These are phyloP conservation scores for Phenganax subtilis DNA, from an alignment of 92 coral and sea anemone genomes.

Conservation along the genomic window DNA sequence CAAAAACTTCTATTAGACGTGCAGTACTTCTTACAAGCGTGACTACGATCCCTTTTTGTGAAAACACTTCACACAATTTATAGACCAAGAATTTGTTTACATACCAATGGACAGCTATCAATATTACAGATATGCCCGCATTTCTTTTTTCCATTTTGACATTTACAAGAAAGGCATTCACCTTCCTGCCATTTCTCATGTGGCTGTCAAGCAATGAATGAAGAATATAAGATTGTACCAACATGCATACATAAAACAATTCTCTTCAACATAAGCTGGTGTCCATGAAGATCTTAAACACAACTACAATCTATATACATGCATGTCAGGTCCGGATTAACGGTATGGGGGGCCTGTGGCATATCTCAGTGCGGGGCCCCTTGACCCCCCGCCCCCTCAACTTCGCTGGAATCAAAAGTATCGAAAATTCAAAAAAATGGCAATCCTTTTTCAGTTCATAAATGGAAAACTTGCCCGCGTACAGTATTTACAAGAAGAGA, in stretches of 20 bases:
- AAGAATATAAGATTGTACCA: background rate
- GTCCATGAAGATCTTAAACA: background rate
- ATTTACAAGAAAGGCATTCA: slow-evolving; percentile 58
- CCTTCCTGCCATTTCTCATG: slow-evolving; percentile 57
- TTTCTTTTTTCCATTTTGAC: slow-evolving; percentile 51
- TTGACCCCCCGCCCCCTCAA: too few relatives aligned
- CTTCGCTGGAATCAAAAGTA: too few relatives aligned
- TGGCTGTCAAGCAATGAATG: slow-evolving; percentile 36
- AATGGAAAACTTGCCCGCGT: too few relatives aligned
- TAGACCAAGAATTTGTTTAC: background rate
- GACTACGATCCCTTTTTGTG: background rate
- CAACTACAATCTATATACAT: too few relatives aligned
- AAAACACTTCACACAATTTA: background rate
- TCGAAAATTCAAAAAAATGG: too few relatives aligned
- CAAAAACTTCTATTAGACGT: background rate
- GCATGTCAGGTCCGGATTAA: too few relatives aligned
- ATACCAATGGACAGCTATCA: slow-evolving; percentile 44
- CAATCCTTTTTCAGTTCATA: too few relatives aligned
- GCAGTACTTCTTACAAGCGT: background rate
- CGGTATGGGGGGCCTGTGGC: too few relatives aligned
- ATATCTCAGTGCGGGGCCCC: too few relatives aligned
- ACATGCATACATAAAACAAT: background rate
- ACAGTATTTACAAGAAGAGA: too few relatives aligned
- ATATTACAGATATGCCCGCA: slow-evolving; percentile 53
- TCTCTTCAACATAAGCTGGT: background rate